phyloP scores from a whole-genome alignment of 2,888 invertebrate genomes.

The Coelinius sp. region DNA sequence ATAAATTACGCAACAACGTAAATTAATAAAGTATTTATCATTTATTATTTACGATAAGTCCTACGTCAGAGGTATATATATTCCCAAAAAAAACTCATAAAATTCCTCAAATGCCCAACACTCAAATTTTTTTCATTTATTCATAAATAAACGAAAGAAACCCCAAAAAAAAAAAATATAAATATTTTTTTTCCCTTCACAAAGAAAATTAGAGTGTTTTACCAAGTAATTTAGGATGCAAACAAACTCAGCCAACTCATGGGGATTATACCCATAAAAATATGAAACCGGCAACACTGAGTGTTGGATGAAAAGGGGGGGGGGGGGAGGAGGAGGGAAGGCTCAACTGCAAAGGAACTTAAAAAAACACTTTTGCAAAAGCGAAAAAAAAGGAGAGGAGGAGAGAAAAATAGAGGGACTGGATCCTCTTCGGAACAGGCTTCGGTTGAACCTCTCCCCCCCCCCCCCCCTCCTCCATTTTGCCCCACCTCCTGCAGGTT shows the following conservation, averaged over 20 bases:
- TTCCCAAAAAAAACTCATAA: no score
- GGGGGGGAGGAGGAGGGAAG: slow-evolving; percentile 11
- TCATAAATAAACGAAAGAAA: no score
- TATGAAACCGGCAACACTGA: slow-evolving; percentile 10
- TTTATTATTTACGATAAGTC: not conserved
- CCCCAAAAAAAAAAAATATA: not conserved
- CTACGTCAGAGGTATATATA: no score
- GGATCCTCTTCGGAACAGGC: slow-evolving; percentile 38
- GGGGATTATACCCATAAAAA: slow-evolving; percentile 25
- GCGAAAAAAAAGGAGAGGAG: not conserved
- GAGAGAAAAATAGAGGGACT: slow-evolving; percentile 32
- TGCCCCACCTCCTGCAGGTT: slow-evolving; percentile 6
- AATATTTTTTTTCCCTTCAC: not conserved
- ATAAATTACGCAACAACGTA: not conserved
- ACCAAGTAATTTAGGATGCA: slow-evolving; percentile 20
- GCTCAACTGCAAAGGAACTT: not conserved
- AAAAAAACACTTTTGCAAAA: slow-evolving; percentile 21
- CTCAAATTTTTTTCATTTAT: no score
- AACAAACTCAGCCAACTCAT: not conserved
- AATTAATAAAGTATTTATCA: not conserved
- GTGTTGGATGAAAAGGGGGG: not conserved
- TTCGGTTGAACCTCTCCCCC: slow-evolving; percentile 3
- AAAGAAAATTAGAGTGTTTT: slow-evolving; percentile 4
- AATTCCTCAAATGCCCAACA: no score
- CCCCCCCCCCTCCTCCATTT: slow-evolving; percentile 16